A percentile compares a stretch with the other conserved stretches of the same genome.
Evolutionary conservation across 2,797 vertebrate species (phyloP).

Genomic region (Myotis planiceps): DNA sequence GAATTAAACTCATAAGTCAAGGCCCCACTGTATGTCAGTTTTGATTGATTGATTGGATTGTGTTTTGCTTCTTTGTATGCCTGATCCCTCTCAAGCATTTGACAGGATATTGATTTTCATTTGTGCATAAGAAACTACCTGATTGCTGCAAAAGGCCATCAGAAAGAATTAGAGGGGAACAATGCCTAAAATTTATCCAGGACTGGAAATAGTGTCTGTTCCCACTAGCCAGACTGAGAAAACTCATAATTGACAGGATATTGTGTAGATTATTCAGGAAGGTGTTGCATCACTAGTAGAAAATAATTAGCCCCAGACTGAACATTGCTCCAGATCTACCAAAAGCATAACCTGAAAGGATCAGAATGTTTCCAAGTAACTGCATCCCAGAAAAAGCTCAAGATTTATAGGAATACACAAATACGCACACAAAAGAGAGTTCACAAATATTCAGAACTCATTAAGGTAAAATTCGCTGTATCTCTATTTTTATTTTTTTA

Average conservation of each 20-base stretch:
- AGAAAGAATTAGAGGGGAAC: background rate
- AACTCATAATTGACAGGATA: background rate
- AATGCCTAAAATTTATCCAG: background rate
- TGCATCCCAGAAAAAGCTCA: slow-evolving; percentile 39
- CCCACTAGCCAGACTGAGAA: background rate
- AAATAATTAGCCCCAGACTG: slow-evolving; percentile 11
- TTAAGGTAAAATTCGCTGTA: slow-evolving; percentile 32
- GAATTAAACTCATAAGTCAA: too few relatives aligned
- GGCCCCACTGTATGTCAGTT: background rate
- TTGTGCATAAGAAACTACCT: background rate
- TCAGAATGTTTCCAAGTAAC: slow-evolving; percentile 13
- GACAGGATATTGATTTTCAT: background rate
- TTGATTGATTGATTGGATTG: background rate
- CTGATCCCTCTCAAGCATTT: slow-evolving; percentile 27
- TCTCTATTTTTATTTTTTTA: background rate
- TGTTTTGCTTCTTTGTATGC: background rate
- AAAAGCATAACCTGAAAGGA: slow-evolving; percentile 28
- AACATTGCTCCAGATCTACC: background rate
- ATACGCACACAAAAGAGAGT: too few relatives aligned
- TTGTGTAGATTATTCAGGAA: background rate
- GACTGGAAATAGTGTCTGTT: background rate
- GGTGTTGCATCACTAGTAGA: background rate
- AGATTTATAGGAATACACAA: slow-evolving; percentile 40
- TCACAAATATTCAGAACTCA: slow-evolving; percentile 5
- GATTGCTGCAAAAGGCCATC: background rate